phyloP scores from a whole-genome alignment of 1,140 invertebrate genomes.

The Episyrphus balteatus region DNA sequence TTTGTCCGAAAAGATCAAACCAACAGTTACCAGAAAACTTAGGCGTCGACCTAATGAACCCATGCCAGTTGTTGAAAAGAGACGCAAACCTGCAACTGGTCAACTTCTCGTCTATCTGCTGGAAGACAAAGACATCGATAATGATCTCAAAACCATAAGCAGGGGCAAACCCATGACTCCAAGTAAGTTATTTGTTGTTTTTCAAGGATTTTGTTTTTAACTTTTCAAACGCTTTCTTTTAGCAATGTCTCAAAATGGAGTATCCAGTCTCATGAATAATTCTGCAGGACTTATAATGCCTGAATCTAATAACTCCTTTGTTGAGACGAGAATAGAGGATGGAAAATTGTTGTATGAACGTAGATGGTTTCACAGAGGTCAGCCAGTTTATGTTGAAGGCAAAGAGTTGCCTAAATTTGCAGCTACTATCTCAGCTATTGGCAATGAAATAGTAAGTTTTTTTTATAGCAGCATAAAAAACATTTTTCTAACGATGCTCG shows the following conservation, averaged over 20 bases:
- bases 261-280: conserved; percentile 15
- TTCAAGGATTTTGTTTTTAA: neutral
- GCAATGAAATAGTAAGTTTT: conserved; percentile 68
- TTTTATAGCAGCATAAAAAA: neutral
- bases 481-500: neutral
- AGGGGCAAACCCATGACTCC: conserved; percentile 47
- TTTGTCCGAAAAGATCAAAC: conserved; percentile 47
- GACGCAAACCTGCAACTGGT: conserved; percentile 59
- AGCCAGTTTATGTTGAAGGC: conserved; percentile 83
- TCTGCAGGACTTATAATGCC: conserved; percentile 14
- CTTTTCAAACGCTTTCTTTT: neutral
- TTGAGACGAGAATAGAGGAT: conserved; percentile 83
- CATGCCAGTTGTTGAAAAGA: conserved; percentile 70
- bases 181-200: conserved; percentile 1
- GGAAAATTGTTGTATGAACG: conserved; percentile 88
- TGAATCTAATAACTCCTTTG: conserved; percentile 35
- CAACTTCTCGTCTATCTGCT: conserved; percentile 75
- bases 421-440: conserved; percentile 79
- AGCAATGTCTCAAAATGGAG: conserved; percentile 28
- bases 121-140: conserved; percentile 81
- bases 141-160: conserved; percentile 74
- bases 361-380: conserved; percentile 88
- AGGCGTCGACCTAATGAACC: conserved; percentile 87
- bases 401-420: conserved; percentile 70
- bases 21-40: conserved; percentile 74